Percentiles rank a stretch among this genome's conserved stretches.
Evolutionary conservation across 2,113 vertebrate species (phyloP).

Genomic region (Pelmatolapia mariae): DNA sequence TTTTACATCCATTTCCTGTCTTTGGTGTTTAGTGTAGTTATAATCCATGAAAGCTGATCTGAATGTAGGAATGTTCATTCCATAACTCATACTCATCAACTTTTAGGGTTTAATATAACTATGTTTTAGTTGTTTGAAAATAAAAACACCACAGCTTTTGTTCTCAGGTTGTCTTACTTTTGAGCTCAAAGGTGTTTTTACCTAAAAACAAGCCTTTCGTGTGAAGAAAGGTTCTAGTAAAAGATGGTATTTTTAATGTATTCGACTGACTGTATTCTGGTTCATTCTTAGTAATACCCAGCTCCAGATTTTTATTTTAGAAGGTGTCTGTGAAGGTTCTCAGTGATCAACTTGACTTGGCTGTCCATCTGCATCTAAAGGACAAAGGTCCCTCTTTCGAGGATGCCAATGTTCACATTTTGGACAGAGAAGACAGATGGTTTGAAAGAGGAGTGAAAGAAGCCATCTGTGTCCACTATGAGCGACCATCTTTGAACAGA

Average conservation of each 20-base stretch:
- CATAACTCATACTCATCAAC: accelerated
- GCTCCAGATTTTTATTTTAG: background rate
- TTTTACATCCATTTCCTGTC: background rate
- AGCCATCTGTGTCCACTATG: accelerated
- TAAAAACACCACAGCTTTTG: background rate
- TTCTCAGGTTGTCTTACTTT: background rate
- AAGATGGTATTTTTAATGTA: background rate
- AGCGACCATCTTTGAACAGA: background rate
- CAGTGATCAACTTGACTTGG: background rate
- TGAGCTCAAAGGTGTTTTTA: background rate
- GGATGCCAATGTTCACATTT: background rate
- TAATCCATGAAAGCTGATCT: accelerated
- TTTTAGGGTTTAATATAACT: background rate
- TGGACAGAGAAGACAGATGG: background rate
- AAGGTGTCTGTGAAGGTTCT: background rate
- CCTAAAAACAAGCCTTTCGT: accelerated
- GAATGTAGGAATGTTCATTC: background rate
- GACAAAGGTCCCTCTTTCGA: accelerated
- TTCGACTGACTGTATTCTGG: background rate
- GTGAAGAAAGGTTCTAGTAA: background rate
- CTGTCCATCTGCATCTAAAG: background rate
- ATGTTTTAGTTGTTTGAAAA: background rate
- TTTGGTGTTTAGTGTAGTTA: background rate
- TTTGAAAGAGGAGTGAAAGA: background rate
- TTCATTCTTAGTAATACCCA: background rate